Evolutionary conservation across 92 coral and sea anemone species (phyloP).

Genomic region (Zoanthus gigantus): DNA sequence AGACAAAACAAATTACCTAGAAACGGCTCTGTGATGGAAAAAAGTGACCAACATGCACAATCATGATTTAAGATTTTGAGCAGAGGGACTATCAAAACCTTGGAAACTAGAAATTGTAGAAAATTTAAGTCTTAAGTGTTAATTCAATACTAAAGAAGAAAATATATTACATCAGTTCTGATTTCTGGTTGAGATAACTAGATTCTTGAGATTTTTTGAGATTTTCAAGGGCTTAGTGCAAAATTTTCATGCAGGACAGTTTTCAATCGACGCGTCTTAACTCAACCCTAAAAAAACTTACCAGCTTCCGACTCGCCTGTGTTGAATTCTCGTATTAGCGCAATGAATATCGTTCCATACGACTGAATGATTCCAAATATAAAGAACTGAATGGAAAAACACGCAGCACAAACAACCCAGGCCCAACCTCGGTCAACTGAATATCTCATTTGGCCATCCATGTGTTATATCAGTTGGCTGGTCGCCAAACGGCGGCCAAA

Average conservation of each 20-base stretch:
- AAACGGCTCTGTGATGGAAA: no score
- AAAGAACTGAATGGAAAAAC: slow-evolving; percentile 73
- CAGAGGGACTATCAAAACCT: no score
- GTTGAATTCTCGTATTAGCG: slow-evolving; percentile 77
- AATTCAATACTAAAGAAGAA: no score
- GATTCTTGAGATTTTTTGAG: no score
- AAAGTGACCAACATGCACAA: no score
- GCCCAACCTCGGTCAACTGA: slow-evolving; percentile 89
- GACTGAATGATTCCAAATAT: slow-evolving; percentile 86
- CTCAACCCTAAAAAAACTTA: slow-evolving; percentile 26
- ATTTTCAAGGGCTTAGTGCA: no score
- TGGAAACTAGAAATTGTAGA: no score
- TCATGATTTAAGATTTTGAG: no score
- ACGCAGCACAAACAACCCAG: slow-evolving; percentile 85
- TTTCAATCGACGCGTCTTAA: neutral
- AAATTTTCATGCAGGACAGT: neutral
- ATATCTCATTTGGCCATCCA: slow-evolving; percentile 45
- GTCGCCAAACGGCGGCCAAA: slow-evolving; percentile 41
- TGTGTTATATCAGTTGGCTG: neutral
- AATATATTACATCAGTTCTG: no score
- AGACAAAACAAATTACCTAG: no score
- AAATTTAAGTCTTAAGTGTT: no score
- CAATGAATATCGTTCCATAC: slow-evolving; percentile 76
- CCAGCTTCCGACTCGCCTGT: slow-evolving; percentile 88
- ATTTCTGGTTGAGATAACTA: no score